phyloP scores from a whole-genome alignment of 2,888 invertebrate genomes.

The Meteorus colon region DNA sequence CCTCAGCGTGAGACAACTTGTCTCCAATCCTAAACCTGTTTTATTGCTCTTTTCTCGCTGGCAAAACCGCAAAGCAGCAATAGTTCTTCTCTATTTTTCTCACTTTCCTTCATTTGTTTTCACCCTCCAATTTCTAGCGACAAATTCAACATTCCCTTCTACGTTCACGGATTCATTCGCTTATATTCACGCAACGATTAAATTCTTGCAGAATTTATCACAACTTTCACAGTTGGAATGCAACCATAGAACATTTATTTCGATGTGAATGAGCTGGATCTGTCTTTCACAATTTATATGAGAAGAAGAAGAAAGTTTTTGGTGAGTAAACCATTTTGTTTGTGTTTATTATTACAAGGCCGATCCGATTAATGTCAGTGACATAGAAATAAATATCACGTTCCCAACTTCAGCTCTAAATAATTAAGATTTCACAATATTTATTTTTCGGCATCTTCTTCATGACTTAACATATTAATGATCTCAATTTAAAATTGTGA shows the following conservation, averaged over 20 bases:
- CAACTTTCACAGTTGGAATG: constrained; percentile 2
- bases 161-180: neutral
- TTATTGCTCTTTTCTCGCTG: neutral
- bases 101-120: neutral
- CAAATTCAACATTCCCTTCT: neutral
- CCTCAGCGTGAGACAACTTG: constrained; percentile 3
- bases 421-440: too few species aligned
- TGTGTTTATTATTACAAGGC: too few species aligned
- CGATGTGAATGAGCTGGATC: neutral
- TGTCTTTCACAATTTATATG: neutral
- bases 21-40: neutral
- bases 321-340: too few species aligned
- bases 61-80: neutral
- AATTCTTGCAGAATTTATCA: constrained; percentile 12
- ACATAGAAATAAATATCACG: too few species aligned
- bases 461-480: too few species aligned
- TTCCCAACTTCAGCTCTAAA: too few species aligned
- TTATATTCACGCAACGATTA: constrained; percentile 16
- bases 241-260: neutral
- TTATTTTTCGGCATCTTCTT: too few species aligned
- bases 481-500: too few species aligned
- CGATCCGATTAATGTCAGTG: too few species aligned
- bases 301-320: neutral
- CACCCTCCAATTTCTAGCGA: neutral
- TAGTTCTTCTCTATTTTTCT: neutral